Conservation (phyloP, 2,888 invertebrate species). For the Oscheius sp. region DNA sequence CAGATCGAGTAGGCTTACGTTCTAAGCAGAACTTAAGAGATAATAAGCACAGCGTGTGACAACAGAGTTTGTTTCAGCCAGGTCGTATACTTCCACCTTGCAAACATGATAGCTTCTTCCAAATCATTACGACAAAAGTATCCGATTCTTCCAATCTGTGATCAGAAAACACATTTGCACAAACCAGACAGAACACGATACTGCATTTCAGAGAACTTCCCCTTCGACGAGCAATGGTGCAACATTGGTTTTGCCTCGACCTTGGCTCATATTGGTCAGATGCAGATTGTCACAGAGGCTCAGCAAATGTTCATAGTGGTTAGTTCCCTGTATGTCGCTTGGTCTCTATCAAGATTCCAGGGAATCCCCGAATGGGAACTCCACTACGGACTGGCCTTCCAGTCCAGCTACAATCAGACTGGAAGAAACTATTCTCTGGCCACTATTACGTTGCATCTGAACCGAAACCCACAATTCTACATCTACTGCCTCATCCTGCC, state of each 20-base stretch:
- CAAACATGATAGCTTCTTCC: too few relatives aligned
- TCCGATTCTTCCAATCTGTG: too few relatives aligned
- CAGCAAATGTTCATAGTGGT: too few relatives aligned
- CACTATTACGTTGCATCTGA: constrained; percentile 9
- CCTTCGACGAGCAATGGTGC: constrained; percentile 28
- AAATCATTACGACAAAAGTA: too few relatives aligned
- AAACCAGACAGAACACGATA: not conserved
- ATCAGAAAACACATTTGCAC: too few relatives aligned
- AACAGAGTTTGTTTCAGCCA: too few relatives aligned
- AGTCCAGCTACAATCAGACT: not conserved
- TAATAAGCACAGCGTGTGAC: too few relatives aligned
- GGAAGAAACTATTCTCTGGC: constrained; percentile 11
- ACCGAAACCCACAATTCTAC: constrained; percentile 26
- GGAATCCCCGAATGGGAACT: constrained; percentile 22
- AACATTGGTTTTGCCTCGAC: constrained; percentile 24
- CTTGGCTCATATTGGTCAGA: not conserved
- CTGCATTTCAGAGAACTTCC: not conserved
- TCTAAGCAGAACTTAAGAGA: too few relatives aligned
- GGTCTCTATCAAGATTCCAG: not conserved
- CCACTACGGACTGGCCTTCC: not conserved
- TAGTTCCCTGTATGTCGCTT: not conserved
- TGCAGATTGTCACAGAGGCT: constrained; percentile 1
- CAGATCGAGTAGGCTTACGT: too few relatives aligned
- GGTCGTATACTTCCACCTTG: too few relatives aligned
- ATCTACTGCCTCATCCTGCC: constrained; percentile 18